Evolutionary conservation across 2,113 vertebrate genomes (phyloP), one percentile per base, ranked within the genome.

Genomic region (Ailurus styani): DNA sequence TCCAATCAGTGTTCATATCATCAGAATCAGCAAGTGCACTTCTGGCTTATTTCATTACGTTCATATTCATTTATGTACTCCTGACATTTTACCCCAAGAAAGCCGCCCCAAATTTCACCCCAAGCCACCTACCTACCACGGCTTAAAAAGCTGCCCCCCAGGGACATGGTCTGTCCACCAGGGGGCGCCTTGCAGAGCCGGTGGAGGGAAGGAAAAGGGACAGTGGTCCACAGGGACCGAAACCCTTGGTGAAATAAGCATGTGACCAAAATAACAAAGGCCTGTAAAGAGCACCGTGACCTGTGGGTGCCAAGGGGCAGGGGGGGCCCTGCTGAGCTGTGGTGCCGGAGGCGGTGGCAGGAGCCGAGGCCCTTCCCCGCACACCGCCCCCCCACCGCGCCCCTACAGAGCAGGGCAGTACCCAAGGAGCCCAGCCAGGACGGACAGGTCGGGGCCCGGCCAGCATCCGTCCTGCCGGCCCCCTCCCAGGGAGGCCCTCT

Each of bases 1-100:
- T 57, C 0, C 0, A 2, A 6, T 13, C 83, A 2, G 13, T 1
- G 25, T 4, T 18, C 27, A 1, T 0, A 3, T 6, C 0, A 12
- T 27, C 40, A 2, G 40, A 60, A 7, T 75, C 87, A n/a, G 47
- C 50, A 70, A 7, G 5, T 2, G 27, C 4, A 0, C n/a, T 18
- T 31, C 75, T 62, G 68, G 60, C 62, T 52, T 4, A 7, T 13
- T 81, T 18, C 47, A 14, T 3, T 6, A 8, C 0, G 9, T 3
- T 10, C 37, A 0, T 4, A 6, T 20, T 62, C 15, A 7, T 37
- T 60, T 73, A 7, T 2, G 29, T 10, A 17, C 18, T 34, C 79
- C 70, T 72, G 85, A 13, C 27, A 3, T 62, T 66, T 62, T 2
- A 1, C 37, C 17, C 31, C 5, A 52, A 66, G 68, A 37, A 57